Base-by-base conservation (phyloP, 2,797 vertebrate genomes). In the Micromesistius poutassou region DNA sequence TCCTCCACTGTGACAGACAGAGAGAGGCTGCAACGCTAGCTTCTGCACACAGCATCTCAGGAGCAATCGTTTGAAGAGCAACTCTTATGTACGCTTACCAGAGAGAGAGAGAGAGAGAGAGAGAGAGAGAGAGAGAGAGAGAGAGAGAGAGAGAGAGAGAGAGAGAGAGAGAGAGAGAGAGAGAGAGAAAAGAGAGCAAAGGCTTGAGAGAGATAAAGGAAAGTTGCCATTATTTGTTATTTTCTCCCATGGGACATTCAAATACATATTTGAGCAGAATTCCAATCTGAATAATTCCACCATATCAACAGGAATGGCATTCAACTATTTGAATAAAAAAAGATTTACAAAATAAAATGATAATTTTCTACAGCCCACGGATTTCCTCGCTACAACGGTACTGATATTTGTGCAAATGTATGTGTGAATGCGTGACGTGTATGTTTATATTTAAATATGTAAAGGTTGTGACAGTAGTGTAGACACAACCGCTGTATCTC, bases 51-150 rank as follows among this genome's bases (percentile, higher is more conserved):
- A 86, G 85, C 81, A 80, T 78, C 77, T 84, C 74, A 72, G 66
- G 83, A 84, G 86, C 81, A 88, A 85, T 85, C 88, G 87, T 89
- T 92, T 79, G 86, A 81, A 89, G 78, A 87, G 80, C 35, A 90
- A 87, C 84, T 81, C 66, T 62, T 62, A 62, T 62, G 82, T 81
- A 81, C 86, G 83, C 85, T 85, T 55, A 62, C 5, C 22, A 62
- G 55, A 62, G 55, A 62, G 55, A 62, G 55, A 10, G 55, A 62
- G 55, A 10, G 55, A 62, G 81, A 76, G 79, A 84, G 85, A 35
- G 50, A 75, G 19, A 1, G 31, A 14, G 36, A 78, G 81, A 71
- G 70, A 70, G 22, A 40, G n/a, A 71, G 5, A 76, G 55, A 40
- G 13, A 71, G 35, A 38, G 55, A 25, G 73, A 77, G 83, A 75